Conservation (phyloP, 2,888 invertebrate species). For the Rhyacophila evoluta region DNA sequence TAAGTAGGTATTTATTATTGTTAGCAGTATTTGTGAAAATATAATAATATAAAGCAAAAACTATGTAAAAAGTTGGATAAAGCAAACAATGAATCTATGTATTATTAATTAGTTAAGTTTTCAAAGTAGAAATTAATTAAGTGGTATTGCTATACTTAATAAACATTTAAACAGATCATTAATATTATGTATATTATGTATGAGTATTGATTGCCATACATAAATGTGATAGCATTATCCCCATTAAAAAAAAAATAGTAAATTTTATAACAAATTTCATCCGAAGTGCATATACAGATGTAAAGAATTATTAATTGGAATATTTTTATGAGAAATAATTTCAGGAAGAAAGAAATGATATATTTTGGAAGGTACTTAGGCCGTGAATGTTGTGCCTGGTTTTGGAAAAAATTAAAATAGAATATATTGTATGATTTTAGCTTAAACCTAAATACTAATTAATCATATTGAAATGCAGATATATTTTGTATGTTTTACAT, state of each 20-base stretch:
- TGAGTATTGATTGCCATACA: not conserved
- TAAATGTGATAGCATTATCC: not conserved
- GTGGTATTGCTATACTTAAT: not conserved
- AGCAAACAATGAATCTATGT: not conserved
- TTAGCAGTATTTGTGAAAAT: not conserved
- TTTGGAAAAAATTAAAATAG: not conserved
- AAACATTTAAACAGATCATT: not conserved
- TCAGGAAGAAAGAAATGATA: not conserved
- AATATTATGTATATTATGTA: not conserved
- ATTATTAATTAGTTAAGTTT: slow-evolving; percentile 3
- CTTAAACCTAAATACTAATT: too few species aligned
- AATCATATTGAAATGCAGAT: not conserved
- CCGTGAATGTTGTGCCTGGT: not conserved
- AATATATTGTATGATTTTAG: not conserved
- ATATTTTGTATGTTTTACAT: not conserved
- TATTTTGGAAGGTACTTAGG: not conserved
- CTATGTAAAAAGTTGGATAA: not conserved
- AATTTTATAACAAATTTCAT: too few species aligned
- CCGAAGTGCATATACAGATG: too few species aligned
- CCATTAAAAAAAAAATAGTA: too few species aligned
- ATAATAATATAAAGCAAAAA: not conserved
- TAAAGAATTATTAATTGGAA: not conserved
- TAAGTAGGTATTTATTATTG: not conserved
- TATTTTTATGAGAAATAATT: not conserved
- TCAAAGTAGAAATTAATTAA: not conserved